A percentile compares a stretch with the other conserved stretches of the same genome.
phyloP scores from a whole-genome alignment of 2,797 vertebrate species.

The Rhyacichthys aspro region DNA sequence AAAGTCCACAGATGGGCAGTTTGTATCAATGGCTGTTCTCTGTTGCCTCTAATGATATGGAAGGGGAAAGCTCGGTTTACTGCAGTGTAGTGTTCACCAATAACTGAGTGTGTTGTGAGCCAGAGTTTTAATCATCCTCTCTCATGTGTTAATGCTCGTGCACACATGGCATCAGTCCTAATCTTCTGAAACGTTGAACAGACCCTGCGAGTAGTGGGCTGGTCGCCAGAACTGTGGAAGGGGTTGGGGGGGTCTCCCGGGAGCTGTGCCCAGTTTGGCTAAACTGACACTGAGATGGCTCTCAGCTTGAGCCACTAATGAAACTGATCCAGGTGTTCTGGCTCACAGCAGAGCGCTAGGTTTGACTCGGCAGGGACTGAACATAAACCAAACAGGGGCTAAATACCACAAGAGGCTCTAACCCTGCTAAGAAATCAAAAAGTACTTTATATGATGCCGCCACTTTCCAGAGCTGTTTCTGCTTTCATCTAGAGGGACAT shows the following conservation, averaged over 20 bases:
- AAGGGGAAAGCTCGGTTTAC: conserved; percentile 33
- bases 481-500: conserved; percentile 31
- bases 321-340: conserved; percentile 89
- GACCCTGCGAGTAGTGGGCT: conserved; percentile 59
- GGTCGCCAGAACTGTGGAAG: conserved; percentile 29
- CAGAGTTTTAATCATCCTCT: conserved; percentile 57
- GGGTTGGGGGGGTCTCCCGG: conserved; percentile 67
- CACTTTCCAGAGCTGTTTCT: no score
- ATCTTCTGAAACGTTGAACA: conserved; percentile 78
- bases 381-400: conserved; percentile 53
- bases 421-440: conserved; percentile 37
- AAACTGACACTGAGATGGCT: conserved; percentile 82
- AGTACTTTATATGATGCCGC: no score
- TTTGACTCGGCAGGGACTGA: conserved; percentile 70
- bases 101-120: conserved; percentile 30
- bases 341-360: conserved; percentile 82
- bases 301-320: conserved; percentile 86
- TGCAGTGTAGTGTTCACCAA: conserved; percentile 44
- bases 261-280: conserved; percentile 63
- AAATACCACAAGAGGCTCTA: conserved; percentile 47
- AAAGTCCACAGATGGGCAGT: conserved; percentile 47
- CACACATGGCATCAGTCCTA: conserved; percentile 72
- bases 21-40: conserved; percentile 38
- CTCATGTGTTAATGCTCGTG: conserved; percentile 47
- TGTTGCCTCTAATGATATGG: conserved; percentile 29